Evolutionary conservation across 2,113 vertebrate species (phyloP).

Genomic region (Lipophrys pholis): DNA sequence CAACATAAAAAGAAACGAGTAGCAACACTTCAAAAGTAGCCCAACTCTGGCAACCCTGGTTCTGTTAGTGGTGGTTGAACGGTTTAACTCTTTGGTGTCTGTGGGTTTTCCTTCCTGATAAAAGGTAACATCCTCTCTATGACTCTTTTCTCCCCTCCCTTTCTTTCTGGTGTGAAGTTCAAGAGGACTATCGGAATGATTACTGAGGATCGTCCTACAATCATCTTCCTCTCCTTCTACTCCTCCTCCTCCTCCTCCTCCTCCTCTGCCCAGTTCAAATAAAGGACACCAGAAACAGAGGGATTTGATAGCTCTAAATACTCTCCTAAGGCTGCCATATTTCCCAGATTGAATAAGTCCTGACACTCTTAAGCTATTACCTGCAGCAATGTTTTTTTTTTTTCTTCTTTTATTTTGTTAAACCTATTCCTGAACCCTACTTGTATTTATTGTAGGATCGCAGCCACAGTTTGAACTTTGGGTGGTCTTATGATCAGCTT

Average conservation of each 20-base stretch:
- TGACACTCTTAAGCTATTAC: slow-evolving; percentile 46
- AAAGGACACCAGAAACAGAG: slow-evolving; percentile 29
- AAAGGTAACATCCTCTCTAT: slow-evolving; percentile 64
- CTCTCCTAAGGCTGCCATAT: slow-evolving; percentile 43
- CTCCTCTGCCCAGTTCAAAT: slow-evolving; percentile 34
- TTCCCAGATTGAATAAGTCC: slow-evolving; percentile 49
- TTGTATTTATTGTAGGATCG: too few relatives aligned
- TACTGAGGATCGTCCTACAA: slow-evolving; percentile 81
- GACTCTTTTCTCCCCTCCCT: slow-evolving; percentile 31
- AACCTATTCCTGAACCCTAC: too few relatives aligned
- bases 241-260: slow-evolving; percentile 41
- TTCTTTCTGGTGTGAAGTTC: slow-evolving; percentile 72
- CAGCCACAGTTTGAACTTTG: too few relatives aligned
- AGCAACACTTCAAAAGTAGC: too few relatives aligned
- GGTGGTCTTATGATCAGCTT: too few relatives aligned
- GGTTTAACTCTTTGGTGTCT: slow-evolving; percentile 52
- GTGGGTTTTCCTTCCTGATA: slow-evolving; percentile 57
- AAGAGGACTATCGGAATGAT: slow-evolving; percentile 86
- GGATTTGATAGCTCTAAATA: slow-evolving; percentile 34
- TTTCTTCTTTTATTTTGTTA: background rate
- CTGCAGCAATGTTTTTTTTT: slow-evolving; percentile 41
- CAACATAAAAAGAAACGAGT: too few relatives aligned
- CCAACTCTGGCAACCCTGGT: too few relatives aligned
- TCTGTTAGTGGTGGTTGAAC: slow-evolving; percentile 25
- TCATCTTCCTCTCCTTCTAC: slow-evolving; percentile 58